Base-by-base conservation (phyloP, 2,113 vertebrate genomes). In the Gavia stellata region DNA sequence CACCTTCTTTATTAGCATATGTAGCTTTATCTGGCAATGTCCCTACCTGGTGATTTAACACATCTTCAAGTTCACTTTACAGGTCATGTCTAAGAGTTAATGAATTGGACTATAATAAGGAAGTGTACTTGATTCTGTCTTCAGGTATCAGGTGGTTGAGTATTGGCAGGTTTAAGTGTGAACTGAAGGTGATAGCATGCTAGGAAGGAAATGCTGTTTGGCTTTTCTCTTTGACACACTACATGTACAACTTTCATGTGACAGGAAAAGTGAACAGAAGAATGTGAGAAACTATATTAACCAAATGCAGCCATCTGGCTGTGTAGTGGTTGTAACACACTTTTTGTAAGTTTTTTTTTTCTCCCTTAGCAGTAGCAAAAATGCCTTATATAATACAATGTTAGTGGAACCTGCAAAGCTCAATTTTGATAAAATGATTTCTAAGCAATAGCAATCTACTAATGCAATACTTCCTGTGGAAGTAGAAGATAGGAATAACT, bases 271-370 rank as follows among this genome's bases (percentile, higher is more conserved):
- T 95, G 97, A 97, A 96, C 71, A 96, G 89, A 96, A 83, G 94
- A 92, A 97, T 96, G 80, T 94, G 94, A 95, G 96, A 97, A 97
- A 94, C 95, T 95, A 89, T 97, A 95, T 97, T 96, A 96, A 97
- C 97, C 95, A 79, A 90, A 87, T 94, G 94, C 85, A 97, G 92
- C 97, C 97, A 97, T 97, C 91, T 73, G 88, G 71, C 83, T 91
- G 45, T 86, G 77, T 93, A 82, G 81, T 96, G 91, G 91, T 95
- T 94, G 81, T 95, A 97, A 96, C 94, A 96, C 75, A 44, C 87
- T 86, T 91, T 71, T 93, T 7, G 1, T 49, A 85, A 50, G 47
- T 89, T 94, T 74, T 86, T 55, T 84, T 86, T 88, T 45, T 85
- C 90, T 95, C 81, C 86, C 71, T 87, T 63, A 52, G 34, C 40